Percentiles rank a stretch among this genome's conserved stretches.
Conservation (phyloP, 2,888 invertebrate species). For the Laothoe populi region DNA sequence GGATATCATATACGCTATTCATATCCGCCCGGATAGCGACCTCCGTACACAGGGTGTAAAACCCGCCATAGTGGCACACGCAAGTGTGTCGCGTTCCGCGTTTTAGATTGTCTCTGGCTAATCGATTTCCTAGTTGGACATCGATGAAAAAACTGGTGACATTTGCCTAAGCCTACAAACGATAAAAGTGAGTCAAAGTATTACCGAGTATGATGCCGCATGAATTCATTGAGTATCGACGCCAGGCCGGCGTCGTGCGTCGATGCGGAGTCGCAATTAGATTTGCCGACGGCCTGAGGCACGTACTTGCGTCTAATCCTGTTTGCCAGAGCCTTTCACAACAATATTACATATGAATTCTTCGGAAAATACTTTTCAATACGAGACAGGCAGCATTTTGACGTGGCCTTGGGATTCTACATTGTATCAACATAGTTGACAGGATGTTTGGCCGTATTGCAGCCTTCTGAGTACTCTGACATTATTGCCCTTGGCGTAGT, state of each 20-base stretch:
- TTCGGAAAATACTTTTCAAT: conserved; percentile 38
- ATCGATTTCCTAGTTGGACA: no score
- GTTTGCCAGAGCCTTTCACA: conserved; percentile 55
- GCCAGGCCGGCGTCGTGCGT: conserved; percentile 24
- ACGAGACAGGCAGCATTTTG: conserved; percentile 27
- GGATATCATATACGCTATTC: no score
- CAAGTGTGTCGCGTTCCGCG: no score
- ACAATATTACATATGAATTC: conserved; percentile 56
- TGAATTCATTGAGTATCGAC: conserved; percentile 27
- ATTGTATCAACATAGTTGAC: no score
- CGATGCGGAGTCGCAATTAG: conserved; percentile 50
- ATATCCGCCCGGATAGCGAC: no score
- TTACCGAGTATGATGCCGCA: conserved; percentile 7
- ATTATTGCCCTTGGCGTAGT: no score
- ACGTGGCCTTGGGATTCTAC: not conserved
- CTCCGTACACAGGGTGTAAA: no score
- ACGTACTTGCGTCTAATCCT: conserved; percentile 56
- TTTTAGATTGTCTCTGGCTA: no score
- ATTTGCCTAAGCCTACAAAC: not conserved
- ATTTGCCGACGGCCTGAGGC: conserved; percentile 54
- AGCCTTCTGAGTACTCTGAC: no score
- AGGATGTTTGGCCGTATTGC: no score
- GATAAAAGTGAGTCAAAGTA: conserved; percentile 17
- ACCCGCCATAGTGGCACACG: no score
- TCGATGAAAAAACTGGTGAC: no score